Conservation (phyloP, 1,140 invertebrate species). For the Zaprionus davidi region DNA sequence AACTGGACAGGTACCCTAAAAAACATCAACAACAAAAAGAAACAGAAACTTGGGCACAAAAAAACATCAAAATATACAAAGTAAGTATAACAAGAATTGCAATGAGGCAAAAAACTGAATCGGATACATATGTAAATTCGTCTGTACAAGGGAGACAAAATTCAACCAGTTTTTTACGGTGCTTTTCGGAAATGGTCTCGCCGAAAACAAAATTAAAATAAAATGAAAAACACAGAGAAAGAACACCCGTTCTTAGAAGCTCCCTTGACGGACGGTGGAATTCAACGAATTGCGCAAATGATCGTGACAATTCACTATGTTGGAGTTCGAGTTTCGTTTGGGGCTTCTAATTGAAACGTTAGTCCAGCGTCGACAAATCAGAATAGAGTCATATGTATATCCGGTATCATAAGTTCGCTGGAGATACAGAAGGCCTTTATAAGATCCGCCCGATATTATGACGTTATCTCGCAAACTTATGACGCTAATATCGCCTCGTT, state of each 20-base stretch:
- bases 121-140: slow-evolving; percentile 25
- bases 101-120: slow-evolving; percentile 32
- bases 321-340: slow-evolving; percentile 16
- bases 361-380: slow-evolving; percentile 42
- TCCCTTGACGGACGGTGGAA: slow-evolving; percentile 31
- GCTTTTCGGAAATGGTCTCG: slow-evolving; percentile 48
- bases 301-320: slow-evolving; percentile 36
- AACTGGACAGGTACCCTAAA: slow-evolving; percentile 38
- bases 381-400: neutral
- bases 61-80: slow-evolving; percentile 38
- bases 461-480: neutral
- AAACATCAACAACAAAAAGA: slow-evolving; percentile 21
- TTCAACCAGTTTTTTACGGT: slow-evolving; percentile 44
- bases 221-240: slow-evolving; percentile 6
- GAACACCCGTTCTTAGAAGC: slow-evolving; percentile 58
- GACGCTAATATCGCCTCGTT: neutral
- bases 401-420: neutral
- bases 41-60: slow-evolving; percentile 42
- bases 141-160: slow-evolving; percentile 27
- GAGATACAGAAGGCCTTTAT: neutral
- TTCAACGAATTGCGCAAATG: slow-evolving; percentile 54
- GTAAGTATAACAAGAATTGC: slow-evolving; percentile 32
- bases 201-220: neutral
- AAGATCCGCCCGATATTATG: neutral
- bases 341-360: slow-evolving; percentile 74